phyloP scores from a whole-genome alignment of 2,797 vertebrate species.

The Odontamblyopus rebecca region DNA sequence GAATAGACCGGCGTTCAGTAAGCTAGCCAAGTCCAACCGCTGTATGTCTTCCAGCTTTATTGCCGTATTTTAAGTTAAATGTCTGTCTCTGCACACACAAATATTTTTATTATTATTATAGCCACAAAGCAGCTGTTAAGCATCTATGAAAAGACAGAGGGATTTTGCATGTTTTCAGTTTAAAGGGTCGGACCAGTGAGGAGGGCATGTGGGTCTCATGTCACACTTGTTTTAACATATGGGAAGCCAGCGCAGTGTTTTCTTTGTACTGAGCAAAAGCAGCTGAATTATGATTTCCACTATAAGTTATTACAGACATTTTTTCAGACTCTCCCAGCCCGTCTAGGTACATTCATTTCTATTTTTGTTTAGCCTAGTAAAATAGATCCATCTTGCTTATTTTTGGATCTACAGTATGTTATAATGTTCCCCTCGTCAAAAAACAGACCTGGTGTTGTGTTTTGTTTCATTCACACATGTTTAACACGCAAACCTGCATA shows the following conservation, averaged over 20 bases:
- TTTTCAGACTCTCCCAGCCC: not conserved
- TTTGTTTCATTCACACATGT: too few relatives aligned
- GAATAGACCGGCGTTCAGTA: constrained; percentile 35
- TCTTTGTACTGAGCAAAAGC: constrained; percentile 38
- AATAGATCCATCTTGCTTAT: not conserved
- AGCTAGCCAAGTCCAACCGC: constrained; percentile 42
- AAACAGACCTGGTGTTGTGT: too few relatives aligned
- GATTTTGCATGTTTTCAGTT: constrained; percentile 74
- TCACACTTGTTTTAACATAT: constrained; percentile 44
- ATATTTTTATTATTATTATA: constrained; percentile 36
- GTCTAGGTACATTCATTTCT: not conserved
- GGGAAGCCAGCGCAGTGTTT: constrained; percentile 31
- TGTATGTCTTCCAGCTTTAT: constrained; percentile 40
- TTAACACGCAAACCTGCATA: too few relatives aligned
- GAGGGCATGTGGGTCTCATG: constrained; percentile 55
- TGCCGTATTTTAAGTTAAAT: constrained; percentile 37
- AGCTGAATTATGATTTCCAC: constrained; percentile 1
- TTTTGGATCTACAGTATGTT: too few relatives aligned
- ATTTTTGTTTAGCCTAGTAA: not conserved
- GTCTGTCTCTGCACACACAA: constrained; percentile 50
- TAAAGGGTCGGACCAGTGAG: constrained; percentile 61
- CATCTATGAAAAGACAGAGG: constrained; percentile 82
- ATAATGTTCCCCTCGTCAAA: too few relatives aligned
- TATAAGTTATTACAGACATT: not conserved
- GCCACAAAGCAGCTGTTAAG: constrained; percentile 68